Evolutionary conservation across 2,797 vertebrate genomes (phyloP).

Genomic region (Hydrophis major): DNA sequence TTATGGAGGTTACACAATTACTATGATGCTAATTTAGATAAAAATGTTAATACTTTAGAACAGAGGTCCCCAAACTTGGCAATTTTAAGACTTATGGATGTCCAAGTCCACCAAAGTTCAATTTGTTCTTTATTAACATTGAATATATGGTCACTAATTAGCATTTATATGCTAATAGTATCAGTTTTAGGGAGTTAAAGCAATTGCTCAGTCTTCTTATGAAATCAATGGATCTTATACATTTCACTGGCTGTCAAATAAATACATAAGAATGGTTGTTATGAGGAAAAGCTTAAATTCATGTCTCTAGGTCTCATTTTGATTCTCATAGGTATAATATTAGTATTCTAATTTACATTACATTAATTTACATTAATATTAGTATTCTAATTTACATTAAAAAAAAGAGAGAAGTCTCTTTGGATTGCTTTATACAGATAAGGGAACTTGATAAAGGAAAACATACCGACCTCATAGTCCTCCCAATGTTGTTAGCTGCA

Average conservation of each 20-base stretch:
- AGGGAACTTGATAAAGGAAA: not conserved
- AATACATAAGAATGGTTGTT: not conserved
- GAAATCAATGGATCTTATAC: not conserved
- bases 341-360: not conserved
- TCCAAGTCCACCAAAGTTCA: not conserved
- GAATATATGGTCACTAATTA: not conserved
- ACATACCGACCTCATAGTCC: not conserved
- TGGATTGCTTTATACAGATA: not conserved
- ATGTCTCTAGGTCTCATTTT: not conserved
- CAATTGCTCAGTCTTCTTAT: not conserved
- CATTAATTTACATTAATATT: not conserved
- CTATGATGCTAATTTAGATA: not conserved
- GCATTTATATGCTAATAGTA: not conserved
- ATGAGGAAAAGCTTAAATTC: not conserved
- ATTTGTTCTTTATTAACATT: not conserved
- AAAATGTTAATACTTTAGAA: not conserved
- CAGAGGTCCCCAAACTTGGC: too few relatives aligned
- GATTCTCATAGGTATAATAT: not conserved
- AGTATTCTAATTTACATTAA: not conserved
- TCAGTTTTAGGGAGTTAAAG: not conserved
- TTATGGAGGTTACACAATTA: not conserved
- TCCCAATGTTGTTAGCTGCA: not conserved
- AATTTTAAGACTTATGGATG: too few relatives aligned
- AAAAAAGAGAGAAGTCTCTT: not conserved
- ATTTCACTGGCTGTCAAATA: not conserved